A percentile compares a stretch with the other conserved stretches of the same genome.
phyloP scores from a whole-genome alignment of 2,888 invertebrate species.

The Pterobdella sp. region DNA sequence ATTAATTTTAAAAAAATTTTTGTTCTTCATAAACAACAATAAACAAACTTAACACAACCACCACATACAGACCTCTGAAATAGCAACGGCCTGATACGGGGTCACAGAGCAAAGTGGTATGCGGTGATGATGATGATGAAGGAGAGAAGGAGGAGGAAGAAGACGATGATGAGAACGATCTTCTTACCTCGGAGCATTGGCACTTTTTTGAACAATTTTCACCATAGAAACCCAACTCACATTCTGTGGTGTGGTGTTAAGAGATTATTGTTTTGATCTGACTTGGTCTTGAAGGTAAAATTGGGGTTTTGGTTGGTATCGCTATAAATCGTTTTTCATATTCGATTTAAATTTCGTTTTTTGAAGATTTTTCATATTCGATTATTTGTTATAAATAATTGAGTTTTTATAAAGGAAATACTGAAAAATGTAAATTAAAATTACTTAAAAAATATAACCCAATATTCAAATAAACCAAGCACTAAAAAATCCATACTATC shows the following conservation, averaged over 20 bases:
- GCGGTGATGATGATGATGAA: not conserved
- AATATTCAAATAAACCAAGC: too few relatives aligned
- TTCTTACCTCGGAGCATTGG: not conserved
- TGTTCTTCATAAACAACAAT: too few relatives aligned
- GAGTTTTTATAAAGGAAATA: too few relatives aligned
- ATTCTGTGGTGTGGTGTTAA: not conserved
- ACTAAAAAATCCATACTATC: not conserved
- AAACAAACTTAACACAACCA: not conserved
- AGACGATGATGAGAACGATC: conserved; percentile 4
- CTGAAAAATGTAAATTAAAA: too few relatives aligned
- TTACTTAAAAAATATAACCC: too few relatives aligned
- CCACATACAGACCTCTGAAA: not conserved
- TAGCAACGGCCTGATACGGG: not conserved
- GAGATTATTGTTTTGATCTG: too few relatives aligned
- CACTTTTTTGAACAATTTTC: conserved; percentile 8
- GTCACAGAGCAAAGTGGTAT: not conserved
- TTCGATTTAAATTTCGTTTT: too few relatives aligned
- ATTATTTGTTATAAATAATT: too few relatives aligned
- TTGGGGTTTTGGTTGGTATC: not conserved
- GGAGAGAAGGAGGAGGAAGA: conserved; percentile 14
- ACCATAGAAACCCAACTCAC: not conserved
- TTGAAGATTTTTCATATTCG: too few relatives aligned
- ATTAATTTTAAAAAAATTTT: too few relatives aligned
- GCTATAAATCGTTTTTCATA: too few relatives aligned
- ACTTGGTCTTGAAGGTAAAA: not conserved